Base-by-base conservation (phyloP, 2,113 vertebrate genomes). In the Grammomys dolichurus region DNA sequence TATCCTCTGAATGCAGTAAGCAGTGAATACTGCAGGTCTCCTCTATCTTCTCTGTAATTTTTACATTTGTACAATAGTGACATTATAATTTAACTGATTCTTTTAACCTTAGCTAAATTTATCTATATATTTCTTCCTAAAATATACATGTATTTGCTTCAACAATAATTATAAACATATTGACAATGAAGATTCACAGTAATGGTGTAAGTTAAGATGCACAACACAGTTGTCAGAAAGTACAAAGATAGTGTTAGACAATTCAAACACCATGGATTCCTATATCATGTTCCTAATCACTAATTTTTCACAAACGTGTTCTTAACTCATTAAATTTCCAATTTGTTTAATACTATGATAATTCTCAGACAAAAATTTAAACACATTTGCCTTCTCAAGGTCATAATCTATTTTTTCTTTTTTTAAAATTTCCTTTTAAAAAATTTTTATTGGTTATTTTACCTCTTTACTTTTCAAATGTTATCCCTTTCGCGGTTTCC, bases 381-480 rank as follows among this genome's bases (percentile, higher is more conserved):
- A 36, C 8, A 80, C 4, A 12, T 36, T 11, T 3, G 1, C 9
- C 19, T 22, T 56, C 36, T 11, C 33, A 51, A 56, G 2, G 13
- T 1, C 19, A n/a, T 17, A 56, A 10, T 7, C 10, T 22, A n/a
- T n/a, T 19, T 1, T 36, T 33, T 22, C 1, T 7, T 20, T 56
- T 33, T 78, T 58, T 6, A 58, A 10, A 9, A 22, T 81, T 56
- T 56, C 12, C 20, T 60, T 22, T 60, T 60, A 7, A 60, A 60
- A 20, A 22, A 22, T 8, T 22, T 7, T 60, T 22, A 60, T 60
- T 60, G 20, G 5, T 60, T 60, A 60, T 22, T 60, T 60, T 22
- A 60, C 7, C 2, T 60, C 5, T 22, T 60, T 60, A 60, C 58
- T 22, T 22, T 60, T 60, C 20, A 60, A 60, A 60, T 60, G 19